Conservation (phyloP, 2,797 vertebrate species). For the Tympanoctomys barrerae region DNA sequence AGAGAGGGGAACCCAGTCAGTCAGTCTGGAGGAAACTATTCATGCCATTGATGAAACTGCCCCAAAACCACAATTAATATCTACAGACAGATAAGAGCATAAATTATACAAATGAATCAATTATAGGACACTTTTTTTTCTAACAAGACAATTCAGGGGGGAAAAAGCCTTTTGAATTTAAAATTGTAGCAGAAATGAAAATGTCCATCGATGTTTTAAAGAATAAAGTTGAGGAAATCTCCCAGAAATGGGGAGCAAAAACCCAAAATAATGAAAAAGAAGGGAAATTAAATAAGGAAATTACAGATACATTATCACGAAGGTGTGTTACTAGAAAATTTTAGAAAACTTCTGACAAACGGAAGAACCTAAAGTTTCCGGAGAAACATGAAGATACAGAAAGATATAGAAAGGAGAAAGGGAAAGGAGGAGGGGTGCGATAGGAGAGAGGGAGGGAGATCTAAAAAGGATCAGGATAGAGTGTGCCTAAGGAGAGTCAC, state of each 20-base stretch:
- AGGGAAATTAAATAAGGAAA: background rate
- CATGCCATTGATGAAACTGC: background rate
- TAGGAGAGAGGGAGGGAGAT: background rate
- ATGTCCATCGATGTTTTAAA: background rate
- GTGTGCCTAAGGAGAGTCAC: too few relatives aligned
- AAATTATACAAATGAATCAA: background rate
- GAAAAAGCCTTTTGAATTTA: background rate
- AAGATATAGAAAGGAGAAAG: background rate
- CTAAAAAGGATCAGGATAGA: background rate
- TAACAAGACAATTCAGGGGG: background rate
- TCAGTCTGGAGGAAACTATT: background rate
- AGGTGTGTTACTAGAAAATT: background rate
- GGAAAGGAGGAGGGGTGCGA: background rate
- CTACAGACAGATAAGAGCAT: background rate
- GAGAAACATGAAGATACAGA: background rate
- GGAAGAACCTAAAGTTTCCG: background rate
- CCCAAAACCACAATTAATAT: slow-evolving; percentile 23
- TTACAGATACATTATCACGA: background rate
- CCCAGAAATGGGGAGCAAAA: background rate
- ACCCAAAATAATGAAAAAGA: background rate
- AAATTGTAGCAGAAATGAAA: slow-evolving; percentile 36
- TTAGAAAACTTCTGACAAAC: background rate
- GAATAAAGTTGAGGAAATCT: background rate
- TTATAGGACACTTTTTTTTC: background rate
- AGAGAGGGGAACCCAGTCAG: background rate